A percentile compares a stretch with the other conserved stretches of the same genome.
Evolutionary conservation across 2,888 invertebrate genomes (phyloP).

Genomic region (Cyclophora punctaria): DNA sequence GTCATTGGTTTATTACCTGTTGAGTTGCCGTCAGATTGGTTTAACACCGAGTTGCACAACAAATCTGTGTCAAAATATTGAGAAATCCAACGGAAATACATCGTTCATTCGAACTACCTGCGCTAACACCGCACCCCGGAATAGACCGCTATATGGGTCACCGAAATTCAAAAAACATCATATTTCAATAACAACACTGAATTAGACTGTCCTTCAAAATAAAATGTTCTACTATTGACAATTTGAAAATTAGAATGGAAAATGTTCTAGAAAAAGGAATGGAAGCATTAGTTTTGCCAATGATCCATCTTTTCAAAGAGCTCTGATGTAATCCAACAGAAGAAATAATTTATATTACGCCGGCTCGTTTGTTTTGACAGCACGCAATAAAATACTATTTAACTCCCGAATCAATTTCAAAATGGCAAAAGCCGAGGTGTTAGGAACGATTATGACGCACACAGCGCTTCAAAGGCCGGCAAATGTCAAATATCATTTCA

Average conservation of each 20-base stretch:
- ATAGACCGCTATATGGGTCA: constrained; percentile 39
- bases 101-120: constrained; percentile 35
- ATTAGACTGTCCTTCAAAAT: constrained; percentile 6
- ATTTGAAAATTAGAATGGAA: not conserved
- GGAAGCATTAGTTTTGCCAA: constrained; percentile 4
- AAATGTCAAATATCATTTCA: constrained; percentile 27
- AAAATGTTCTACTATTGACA: not conserved
- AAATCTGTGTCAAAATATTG: constrained; percentile 46
- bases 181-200: constrained; percentile 18
- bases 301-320: constrained; percentile 6
- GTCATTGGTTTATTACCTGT: too few relatives aligned
- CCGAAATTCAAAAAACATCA: constrained; percentile 5
- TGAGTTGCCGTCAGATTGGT: not conserved
- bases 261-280: constrained; percentile 3
- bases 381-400: constrained; percentile 25
- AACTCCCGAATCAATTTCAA: constrained; percentile 13
- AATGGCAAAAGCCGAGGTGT: constrained; percentile 12
- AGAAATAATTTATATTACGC: constrained; percentile 12
- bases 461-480: constrained; percentile 23
- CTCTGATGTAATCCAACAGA: constrained; percentile 12
- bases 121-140: constrained; percentile 27
- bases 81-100: constrained; percentile 45
- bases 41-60: constrained; percentile 11
- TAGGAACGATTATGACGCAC: constrained; percentile 26
- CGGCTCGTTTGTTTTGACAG: constrained; percentile 24